Evolutionary conservation across 2,888 invertebrate genomes (phyloP).

Genomic region (Ctena decussata): DNA sequence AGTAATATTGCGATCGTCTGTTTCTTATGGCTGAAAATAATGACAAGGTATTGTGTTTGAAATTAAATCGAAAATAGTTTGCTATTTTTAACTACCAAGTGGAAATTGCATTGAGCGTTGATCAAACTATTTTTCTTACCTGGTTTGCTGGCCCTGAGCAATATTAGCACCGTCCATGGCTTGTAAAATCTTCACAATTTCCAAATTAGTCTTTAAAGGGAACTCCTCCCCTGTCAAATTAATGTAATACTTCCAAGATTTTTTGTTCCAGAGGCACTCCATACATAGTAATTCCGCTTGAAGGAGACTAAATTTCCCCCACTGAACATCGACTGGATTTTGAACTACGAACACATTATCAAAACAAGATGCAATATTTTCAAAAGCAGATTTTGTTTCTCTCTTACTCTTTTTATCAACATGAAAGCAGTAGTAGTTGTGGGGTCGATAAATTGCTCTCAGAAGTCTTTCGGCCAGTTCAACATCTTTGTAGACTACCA

Average conservation of each 20-base stretch:
- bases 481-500: conserved; percentile 80
- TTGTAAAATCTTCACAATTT: conserved; percentile 80
- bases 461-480: conserved; percentile 83
- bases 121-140: too few species aligned
- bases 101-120: too few species aligned
- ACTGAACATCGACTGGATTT: conserved; percentile 70
- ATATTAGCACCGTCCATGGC: conserved; percentile 82
- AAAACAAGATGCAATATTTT: conserved; percentile 76
- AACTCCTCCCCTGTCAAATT: conserved; percentile 84
- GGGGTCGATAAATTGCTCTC: conserved; percentile 83
- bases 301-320: conserved; percentile 81
- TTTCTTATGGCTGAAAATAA: too few species aligned
- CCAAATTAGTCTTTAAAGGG: conserved; percentile 83
- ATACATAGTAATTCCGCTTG: conserved; percentile 83
- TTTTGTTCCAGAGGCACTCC: conserved; percentile 68
- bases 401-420: conserved; percentile 78
- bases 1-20: too few species aligned
- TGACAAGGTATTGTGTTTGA: too few species aligned
- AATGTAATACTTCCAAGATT: conserved; percentile 84
- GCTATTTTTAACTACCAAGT: too few species aligned
- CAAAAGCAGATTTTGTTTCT: conserved; percentile 65
- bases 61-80: too few species aligned
- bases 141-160: background rate
- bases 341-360: conserved; percentile 81
- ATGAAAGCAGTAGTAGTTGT: conserved; percentile 85